Evolutionary conservation across 2,113 vertebrate genomes (phyloP).

Genomic region (Malaclemys terrapin): DNA sequence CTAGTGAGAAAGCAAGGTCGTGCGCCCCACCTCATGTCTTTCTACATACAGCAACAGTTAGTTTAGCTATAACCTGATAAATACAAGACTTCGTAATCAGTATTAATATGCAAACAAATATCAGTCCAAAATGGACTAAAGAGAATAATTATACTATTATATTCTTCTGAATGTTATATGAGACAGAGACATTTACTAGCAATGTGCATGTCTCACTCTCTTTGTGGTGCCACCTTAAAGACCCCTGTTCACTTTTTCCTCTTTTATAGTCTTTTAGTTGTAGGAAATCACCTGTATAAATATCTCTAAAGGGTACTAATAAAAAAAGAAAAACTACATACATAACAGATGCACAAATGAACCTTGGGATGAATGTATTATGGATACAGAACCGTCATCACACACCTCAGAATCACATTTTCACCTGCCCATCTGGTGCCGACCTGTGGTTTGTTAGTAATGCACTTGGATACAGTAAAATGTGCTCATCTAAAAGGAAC

Average conservation of each 20-base stretch:
- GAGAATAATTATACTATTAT: constrained; percentile 72
- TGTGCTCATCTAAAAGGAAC: constrained; percentile 69
- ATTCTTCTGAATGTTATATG: constrained; percentile 73
- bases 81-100: constrained; percentile 51
- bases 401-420: constrained; percentile 83
- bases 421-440: constrained; percentile 85
- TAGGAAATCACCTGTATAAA: constrained; percentile 69
- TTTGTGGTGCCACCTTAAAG: constrained; percentile 68
- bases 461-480: constrained; percentile 32
- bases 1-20: constrained; percentile 45
- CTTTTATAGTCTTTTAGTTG: constrained; percentile 65
- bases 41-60: constrained; percentile 19
- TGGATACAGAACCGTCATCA: constrained; percentile 69
- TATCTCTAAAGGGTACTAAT: constrained; percentile 61
- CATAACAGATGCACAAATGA: constrained; percentile 75
- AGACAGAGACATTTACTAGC: constrained; percentile 62
- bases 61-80: constrained; percentile 49
- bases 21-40: constrained; percentile 45
- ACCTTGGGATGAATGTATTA: constrained; percentile 78
- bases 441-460: constrained; percentile 79
- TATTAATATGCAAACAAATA: constrained; percentile 73
- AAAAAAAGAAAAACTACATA: constrained; percentile 71
- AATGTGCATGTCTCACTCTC: not conserved
- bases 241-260: constrained; percentile 69
- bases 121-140: constrained; percentile 68